These are phyloP conservation scores for Dolichallabes microphthalmus DNA, from an alignment of 2,113 vertebrate genomes.

Conservation along the genomic window DNA sequence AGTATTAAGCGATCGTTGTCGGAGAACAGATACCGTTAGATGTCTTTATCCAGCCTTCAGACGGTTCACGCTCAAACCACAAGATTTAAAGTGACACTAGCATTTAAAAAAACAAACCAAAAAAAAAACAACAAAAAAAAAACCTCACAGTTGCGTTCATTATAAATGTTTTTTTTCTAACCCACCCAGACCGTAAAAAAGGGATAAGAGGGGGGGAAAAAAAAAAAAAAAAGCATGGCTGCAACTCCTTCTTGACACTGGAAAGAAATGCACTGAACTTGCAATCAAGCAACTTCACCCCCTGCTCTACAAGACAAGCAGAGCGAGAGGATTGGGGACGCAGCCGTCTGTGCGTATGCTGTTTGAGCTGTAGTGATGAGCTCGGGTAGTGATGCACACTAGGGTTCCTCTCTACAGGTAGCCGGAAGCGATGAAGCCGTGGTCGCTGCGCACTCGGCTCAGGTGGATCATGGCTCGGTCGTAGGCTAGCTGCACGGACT, in stretches of 20 bases:
- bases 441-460: slow-evolving; percentile 86
- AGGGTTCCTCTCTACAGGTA: slow-evolving; percentile 76
- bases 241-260: slow-evolving; percentile 27
- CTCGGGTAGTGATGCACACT: neutral
- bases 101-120: slow-evolving; percentile 27
- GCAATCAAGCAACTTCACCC: neutral
- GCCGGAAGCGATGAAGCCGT: slow-evolving; percentile 81
- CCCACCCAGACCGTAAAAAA: neutral
- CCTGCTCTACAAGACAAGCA: neutral
- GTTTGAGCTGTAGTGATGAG: slow-evolving; percentile 2
- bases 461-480: slow-evolving; percentile 93
- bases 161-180: slow-evolving; percentile 2
- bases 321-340: neutral
- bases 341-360: slow-evolving; percentile 17
- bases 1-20: slow-evolving; percentile 36
- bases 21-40: slow-evolving; percentile 21
- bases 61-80: slow-evolving; percentile 31
- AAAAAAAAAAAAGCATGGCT: slow-evolving; percentile 10
- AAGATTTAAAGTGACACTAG: slow-evolving; percentile 48
- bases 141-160: slow-evolving; percentile 9
- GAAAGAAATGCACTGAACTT: slow-evolving; percentile 18
- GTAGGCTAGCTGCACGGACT: slow-evolving; percentile 96
- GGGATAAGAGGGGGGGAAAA: neutral
- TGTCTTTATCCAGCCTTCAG: slow-evolving; percentile 21
- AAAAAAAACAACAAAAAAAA: neutral